These are phyloP conservation scores for Sycobia sp. DNA, from an alignment of 1,140 invertebrate species.

Conservation along the genomic window DNA sequence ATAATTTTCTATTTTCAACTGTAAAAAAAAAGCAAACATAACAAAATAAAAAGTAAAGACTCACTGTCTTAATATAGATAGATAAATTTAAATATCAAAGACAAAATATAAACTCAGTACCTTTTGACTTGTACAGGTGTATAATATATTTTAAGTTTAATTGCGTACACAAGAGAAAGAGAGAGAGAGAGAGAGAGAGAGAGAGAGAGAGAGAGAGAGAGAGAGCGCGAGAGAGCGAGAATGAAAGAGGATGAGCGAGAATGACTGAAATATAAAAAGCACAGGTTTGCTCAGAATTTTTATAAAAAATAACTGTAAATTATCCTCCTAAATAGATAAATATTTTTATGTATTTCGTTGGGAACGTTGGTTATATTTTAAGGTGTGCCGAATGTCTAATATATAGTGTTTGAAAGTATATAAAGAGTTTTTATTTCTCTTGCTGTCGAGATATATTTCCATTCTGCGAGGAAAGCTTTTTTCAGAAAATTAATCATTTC, in stretches of 20 bases:
- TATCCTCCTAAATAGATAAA: conserved; percentile 28
- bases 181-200: neutral
- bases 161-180: neutral
- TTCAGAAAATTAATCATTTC: conserved; percentile 1
- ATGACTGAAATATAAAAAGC: conserved; percentile 1
- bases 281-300: too few species aligned
- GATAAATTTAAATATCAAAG: conserved; percentile 38
- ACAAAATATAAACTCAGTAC: conserved; percentile 30
- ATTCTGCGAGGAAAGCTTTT: conserved; percentile 6
- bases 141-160: conserved; percentile 29
- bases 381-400: conserved; percentile 4
- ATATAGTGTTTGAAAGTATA: conserved; percentile 17
- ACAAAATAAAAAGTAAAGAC: conserved; percentile 20
- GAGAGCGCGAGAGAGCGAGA: neutral
- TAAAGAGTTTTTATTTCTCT: conserved; percentile 32
- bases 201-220: conserved; percentile 12
- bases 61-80: conserved; percentile 40
- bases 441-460: conserved; percentile 2
- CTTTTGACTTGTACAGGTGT: conserved; percentile 32
- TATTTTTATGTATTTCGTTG: conserved; percentile 18
- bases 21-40: conserved; percentile 16
- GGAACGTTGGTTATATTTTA: too few species aligned
- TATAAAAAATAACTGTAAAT: too few species aligned
- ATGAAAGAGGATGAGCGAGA: neutral
- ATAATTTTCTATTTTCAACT: conserved; percentile 10